Percentiles rank a stretch among this genome's conserved stretches.
Conservation (phyloP, 2,113 vertebrate species). For the Elanoides forficatus region DNA sequence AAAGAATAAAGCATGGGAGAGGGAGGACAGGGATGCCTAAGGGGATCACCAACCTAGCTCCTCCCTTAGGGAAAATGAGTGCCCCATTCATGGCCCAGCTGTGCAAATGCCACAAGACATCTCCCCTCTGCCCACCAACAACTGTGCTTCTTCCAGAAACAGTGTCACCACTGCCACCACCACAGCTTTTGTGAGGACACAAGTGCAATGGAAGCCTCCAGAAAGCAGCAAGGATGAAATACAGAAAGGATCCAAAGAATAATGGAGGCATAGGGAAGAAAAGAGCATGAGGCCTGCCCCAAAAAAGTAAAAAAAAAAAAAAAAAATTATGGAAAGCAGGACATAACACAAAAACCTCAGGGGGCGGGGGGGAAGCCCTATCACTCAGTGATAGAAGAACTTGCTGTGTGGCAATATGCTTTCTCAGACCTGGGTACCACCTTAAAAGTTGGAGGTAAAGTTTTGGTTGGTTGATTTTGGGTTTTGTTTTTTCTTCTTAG, state of each 20-base stretch:
- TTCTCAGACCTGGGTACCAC: neutral
- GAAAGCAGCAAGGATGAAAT: neutral
- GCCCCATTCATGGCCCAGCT: neutral
- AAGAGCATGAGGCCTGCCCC: neutral
- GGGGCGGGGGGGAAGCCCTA: too few species aligned
- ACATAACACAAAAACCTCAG: neutral
- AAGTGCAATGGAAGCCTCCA: neutral
- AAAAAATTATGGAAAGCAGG: neutral
- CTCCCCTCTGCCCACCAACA: neutral
- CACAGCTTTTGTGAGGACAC: neutral
- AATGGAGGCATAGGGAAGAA: neutral
- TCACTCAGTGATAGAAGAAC: neutral
- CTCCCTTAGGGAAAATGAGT: neutral
- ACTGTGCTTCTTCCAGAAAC: neutral
- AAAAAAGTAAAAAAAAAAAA: neutral
- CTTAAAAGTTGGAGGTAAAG: neutral
- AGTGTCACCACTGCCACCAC: neutral
- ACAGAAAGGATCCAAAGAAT: neutral
- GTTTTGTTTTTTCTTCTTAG: neutral
- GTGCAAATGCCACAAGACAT: neutral
- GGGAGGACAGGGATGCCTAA: neutral
- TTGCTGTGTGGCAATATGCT: neutral
- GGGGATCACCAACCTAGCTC: neutral
- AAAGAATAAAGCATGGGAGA: neutral
- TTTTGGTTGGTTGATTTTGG: neutral